These are phyloP conservation scores for Caenorhabditis afra DNA, from an alignment of 2,888 invertebrate genomes.

Conservation along the genomic window DNA sequence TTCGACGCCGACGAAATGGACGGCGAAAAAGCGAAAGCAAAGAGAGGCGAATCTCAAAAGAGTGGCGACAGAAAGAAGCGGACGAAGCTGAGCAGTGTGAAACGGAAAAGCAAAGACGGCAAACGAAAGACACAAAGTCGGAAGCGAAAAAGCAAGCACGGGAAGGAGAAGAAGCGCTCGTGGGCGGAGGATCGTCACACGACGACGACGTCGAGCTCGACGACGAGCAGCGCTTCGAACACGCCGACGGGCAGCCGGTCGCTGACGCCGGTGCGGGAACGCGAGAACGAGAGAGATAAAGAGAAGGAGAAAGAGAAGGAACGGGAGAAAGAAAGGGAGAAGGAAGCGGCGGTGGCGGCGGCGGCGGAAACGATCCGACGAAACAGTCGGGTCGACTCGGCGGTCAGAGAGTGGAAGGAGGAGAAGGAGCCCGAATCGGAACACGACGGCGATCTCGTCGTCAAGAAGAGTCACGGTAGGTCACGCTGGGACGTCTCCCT, in stretches of 20 bases:
- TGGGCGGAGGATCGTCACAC: too few species aligned
- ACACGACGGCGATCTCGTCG: constrained; percentile 16
- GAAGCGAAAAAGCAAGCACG: too few species aligned
- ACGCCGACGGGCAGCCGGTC: neutral
- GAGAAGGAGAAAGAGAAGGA: neutral
- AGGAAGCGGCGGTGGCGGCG: neutral
- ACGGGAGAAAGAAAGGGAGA: neutral
- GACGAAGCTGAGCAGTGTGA: neutral
- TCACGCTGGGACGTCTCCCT: too few species aligned
- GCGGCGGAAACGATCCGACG: neutral
- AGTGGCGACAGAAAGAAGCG: neutral
- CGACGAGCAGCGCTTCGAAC: neutral
- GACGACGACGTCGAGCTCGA: too few species aligned
- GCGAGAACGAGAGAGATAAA: neutral
- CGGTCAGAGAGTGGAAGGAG: neutral
- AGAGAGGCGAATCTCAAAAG: neutral
- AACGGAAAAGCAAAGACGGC: too few species aligned
- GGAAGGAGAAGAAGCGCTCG: too few species aligned
- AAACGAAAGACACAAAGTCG: too few species aligned
- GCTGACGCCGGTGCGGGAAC: neutral
- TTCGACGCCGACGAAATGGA: neutral
- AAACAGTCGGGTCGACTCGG: too few species aligned
- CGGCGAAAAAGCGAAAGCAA: neutral
- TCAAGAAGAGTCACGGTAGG: constrained; percentile 27
- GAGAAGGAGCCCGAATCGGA: constrained; percentile 28